Percentiles rank a stretch among this genome's conserved stretches.
phyloP scores from a whole-genome alignment of 1,140 invertebrate genomes.

The Drosophila nasuta region DNA sequence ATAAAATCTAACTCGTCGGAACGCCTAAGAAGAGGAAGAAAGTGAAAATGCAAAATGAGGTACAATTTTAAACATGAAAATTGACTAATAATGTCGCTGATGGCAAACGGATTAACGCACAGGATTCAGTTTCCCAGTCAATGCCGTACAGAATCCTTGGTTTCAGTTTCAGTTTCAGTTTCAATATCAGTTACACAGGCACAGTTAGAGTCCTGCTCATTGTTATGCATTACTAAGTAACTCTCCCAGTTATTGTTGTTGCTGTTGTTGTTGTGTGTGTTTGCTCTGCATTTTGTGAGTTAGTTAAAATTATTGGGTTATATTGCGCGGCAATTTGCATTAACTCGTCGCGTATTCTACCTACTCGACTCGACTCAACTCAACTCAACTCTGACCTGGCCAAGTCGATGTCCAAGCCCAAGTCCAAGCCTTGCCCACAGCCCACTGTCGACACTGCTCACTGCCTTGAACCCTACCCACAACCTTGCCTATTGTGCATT shows the following conservation, averaged over 20 bases:
- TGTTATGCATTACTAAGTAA: constrained; percentile 71
- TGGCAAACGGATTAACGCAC: constrained; percentile 79
- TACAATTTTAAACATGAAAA: constrained; percentile 49
- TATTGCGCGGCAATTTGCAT: constrained; percentile 83
- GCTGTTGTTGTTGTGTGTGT: constrained; percentile 13
- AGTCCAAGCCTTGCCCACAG: constrained; percentile 67
- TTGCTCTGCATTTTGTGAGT: constrained; percentile 51
- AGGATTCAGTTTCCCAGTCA: constrained; percentile 15
- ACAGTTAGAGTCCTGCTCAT: constrained; percentile 18
- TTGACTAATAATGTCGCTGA: constrained; percentile 82
- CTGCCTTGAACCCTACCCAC: constrained; percentile 61
- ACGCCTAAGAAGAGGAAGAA: constrained; percentile 18
- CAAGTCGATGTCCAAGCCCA: constrained; percentile 43
- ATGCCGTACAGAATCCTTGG: constrained; percentile 32
- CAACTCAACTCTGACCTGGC: constrained; percentile 44
- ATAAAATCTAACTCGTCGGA: constrained; percentile 80
- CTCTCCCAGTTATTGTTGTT: constrained; percentile 35
- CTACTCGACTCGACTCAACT: neutral
- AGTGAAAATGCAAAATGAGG: constrained; percentile 6
- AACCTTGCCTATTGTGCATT: constrained; percentile 79
- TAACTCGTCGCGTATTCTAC: constrained; percentile 59
- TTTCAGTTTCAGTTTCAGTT: constrained; percentile 12
- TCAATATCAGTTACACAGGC: constrained; percentile 1
- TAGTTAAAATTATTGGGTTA: constrained; percentile 83
- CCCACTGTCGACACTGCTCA: neutral